Evolutionary conservation across 2,797 vertebrate species (phyloP).

Genomic region (Trachurus trachurus): DNA sequence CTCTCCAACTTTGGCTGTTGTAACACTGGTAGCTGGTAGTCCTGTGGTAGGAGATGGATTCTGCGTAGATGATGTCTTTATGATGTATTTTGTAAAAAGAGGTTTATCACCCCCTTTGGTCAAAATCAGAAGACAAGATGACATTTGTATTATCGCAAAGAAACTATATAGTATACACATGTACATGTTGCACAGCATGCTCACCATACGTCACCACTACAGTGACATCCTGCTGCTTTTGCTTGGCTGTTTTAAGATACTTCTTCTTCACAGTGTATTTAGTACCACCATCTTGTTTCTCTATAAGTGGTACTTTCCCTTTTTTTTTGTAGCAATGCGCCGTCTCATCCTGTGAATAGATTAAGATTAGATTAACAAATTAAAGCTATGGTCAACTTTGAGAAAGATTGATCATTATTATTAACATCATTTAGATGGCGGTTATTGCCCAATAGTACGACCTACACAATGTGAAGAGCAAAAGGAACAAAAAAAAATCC

Average conservation of each 20-base stretch:
- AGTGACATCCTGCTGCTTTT: background rate
- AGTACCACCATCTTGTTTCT: rapidly evolving
- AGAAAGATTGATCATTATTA: too few species aligned
- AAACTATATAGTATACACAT: background rate
- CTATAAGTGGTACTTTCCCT: constrained; percentile 24
- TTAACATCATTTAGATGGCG: too few species aligned
- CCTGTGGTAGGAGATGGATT: background rate
- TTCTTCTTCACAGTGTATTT: background rate
- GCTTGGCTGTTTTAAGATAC: rapidly evolving
- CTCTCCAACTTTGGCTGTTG: background rate
- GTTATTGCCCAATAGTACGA: too few species aligned
- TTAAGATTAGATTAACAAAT: too few species aligned
- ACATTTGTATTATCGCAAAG: background rate
- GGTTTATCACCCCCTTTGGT: constrained; percentile 22
- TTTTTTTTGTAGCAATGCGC: constrained; percentile 53
- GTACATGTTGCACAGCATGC: constrained; percentile 17
- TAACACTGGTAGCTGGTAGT: background rate
- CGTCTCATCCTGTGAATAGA: constrained; percentile 51
- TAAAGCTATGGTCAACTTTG: too few species aligned
- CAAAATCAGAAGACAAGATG: background rate
- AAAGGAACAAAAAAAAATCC: too few species aligned
- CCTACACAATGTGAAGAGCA: too few species aligned
- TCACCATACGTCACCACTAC: constrained; percentile 65
- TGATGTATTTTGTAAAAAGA: constrained; percentile 46
- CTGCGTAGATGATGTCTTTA: constrained; percentile 40